phyloP scores from a whole-genome alignment of 2,888 invertebrate genomes.

The Noctua pronuba region DNA sequence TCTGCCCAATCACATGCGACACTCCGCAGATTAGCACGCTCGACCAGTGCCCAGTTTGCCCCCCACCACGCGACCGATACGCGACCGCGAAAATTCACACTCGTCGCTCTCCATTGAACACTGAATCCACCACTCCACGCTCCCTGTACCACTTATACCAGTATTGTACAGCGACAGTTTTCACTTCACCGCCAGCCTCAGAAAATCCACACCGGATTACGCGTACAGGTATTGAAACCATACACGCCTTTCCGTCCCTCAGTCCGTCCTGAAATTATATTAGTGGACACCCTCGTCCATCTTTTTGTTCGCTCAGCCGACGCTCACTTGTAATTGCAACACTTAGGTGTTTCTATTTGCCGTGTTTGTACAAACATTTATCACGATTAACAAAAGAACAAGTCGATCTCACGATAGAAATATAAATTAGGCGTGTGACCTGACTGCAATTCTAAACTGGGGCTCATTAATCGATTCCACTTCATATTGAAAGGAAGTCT shows the following conservation, averaged over 20 bases:
- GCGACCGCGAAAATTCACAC: slow-evolving; percentile 80
- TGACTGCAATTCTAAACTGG: slow-evolving; percentile 72
- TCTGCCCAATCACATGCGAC: slow-evolving; percentile 89
- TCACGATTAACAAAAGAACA: slow-evolving; percentile 55
- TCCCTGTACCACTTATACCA: slow-evolving; percentile 73
- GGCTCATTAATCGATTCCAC: slow-evolving; percentile 81
- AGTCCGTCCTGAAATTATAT: slow-evolving; percentile 82
- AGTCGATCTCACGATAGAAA: slow-evolving; percentile 48
- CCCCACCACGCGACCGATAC: slow-evolving; percentile 72
- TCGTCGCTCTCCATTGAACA: slow-evolving; percentile 83
- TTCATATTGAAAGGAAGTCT: slow-evolving; percentile 76
- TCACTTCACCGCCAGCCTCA: slow-evolving; percentile 66
- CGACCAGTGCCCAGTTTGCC: slow-evolving; percentile 82
- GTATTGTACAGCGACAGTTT: slow-evolving; percentile 80
- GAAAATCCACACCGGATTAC: slow-evolving; percentile 74
- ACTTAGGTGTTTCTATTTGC: slow-evolving; percentile 57
- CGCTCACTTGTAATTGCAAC: slow-evolving; percentile 61
- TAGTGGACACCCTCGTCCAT: slow-evolving; percentile 77
- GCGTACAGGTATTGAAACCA: slow-evolving; percentile 79
- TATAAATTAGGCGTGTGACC: slow-evolving; percentile 70
- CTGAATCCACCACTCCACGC: slow-evolving; percentile 69
- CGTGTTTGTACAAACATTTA: slow-evolving; percentile 64
- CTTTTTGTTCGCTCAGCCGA: slow-evolving; percentile 65
- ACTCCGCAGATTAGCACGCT: slow-evolving; percentile 89
- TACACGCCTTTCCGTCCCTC: slow-evolving; percentile 81